phyloP scores from a whole-genome alignment of 2,113 vertebrate species.

The Leptosomus discolor region DNA sequence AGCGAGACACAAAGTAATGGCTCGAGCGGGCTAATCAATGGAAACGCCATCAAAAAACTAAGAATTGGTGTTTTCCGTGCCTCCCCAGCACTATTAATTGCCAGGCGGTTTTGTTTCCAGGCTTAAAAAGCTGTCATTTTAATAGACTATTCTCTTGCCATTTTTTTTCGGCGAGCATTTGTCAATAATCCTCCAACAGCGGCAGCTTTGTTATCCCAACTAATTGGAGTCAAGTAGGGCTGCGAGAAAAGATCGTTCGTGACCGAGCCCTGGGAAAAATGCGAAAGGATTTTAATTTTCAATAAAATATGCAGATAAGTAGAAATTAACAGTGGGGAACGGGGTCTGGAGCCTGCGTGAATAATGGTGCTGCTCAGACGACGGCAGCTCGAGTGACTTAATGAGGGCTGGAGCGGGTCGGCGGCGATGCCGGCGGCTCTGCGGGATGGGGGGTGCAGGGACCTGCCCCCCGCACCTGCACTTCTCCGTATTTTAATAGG shows the following conservation, averaged over 20 bases:
- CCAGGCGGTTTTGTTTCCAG: neutral
- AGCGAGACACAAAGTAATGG: neutral
- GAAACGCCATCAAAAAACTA: neutral
- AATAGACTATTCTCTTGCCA: neutral
- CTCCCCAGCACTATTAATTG: neutral
- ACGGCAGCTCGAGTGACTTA: neutral
- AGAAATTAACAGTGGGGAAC: neutral
- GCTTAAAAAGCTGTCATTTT: neutral
- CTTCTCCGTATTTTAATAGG: fast-evolving
- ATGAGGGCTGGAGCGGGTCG: neutral
- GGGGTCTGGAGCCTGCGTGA: neutral
- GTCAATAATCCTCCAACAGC: constrained; percentile 41
- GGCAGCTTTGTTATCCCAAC: constrained; percentile 47
- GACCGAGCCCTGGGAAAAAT: neutral
- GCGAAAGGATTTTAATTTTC: constrained; percentile 28
- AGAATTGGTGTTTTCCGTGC: neutral
- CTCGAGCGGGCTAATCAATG: neutral
- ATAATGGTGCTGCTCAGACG: neutral
- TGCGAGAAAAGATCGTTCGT: neutral
- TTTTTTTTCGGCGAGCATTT: neutral
- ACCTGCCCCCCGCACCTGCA: neutral
- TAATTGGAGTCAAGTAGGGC: constrained; percentile 60
- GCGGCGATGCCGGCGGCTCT: neutral
- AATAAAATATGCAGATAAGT: constrained; percentile 40
- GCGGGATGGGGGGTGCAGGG: fast-evolving